Conservation (phyloP, 2,113 vertebrate species). For the Phoenicopterus ruber region DNA sequence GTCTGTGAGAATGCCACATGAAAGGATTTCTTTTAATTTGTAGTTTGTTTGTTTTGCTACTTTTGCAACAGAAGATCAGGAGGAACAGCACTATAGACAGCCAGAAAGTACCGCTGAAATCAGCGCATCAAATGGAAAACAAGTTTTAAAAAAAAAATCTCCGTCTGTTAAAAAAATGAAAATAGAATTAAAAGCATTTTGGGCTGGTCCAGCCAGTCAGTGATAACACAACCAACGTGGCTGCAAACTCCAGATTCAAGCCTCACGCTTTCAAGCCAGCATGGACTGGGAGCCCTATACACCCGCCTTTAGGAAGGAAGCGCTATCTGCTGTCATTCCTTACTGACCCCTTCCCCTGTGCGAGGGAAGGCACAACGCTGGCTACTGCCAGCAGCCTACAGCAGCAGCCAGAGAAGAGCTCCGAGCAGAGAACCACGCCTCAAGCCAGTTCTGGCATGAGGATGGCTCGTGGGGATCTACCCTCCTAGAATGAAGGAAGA, state of each 20-base stretch:
- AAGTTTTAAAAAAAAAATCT: not conserved
- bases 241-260: not conserved
- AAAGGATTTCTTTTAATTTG: not conserved
- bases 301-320: not conserved
- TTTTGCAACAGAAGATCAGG: not conserved
- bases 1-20: not conserved
- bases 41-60: not conserved
- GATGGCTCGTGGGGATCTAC: not conserved
- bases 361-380: not conserved
- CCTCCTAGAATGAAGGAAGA: not conserved
- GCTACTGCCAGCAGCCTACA: not conserved
- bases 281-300: not conserved
- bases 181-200: not conserved
- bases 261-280: not conserved
- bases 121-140: not conserved
- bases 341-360: fast-evolving
- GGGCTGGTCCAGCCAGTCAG: not conserved
- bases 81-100: not conserved
- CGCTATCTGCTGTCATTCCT: fast-evolving
- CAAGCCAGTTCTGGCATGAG: not conserved
- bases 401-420: not conserved
- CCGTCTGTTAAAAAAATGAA: fast-evolving
- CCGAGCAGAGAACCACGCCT: not conserved
- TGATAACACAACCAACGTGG: not conserved
- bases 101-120: not conserved